These are phyloP conservation scores for Cossypha caffra DNA, from an alignment of 2,797 vertebrate species.

Conservation along the genomic window DNA sequence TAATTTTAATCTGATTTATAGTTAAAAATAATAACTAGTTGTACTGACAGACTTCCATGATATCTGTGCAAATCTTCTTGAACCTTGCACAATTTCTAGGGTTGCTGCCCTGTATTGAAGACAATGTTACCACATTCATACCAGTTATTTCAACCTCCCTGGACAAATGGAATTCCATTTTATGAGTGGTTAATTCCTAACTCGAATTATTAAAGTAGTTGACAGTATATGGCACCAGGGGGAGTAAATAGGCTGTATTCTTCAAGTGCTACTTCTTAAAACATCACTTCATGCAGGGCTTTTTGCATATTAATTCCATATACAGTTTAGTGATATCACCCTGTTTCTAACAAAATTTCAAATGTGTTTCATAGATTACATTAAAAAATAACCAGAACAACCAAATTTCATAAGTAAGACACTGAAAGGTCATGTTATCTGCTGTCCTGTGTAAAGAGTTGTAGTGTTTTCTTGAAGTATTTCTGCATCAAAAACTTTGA, in stretches of 20 bases:
- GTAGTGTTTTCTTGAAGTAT: background rate
- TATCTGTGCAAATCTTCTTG: background rate
- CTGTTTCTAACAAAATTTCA: background rate
- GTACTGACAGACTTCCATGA: background rate
- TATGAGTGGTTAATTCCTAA: background rate
- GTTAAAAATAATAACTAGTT: background rate
- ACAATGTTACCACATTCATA: background rate
- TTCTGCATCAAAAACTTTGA: background rate
- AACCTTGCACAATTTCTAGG: background rate
- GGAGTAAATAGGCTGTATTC: slow-evolving; percentile 24
- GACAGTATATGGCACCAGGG: slow-evolving; percentile 26
- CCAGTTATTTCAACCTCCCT: background rate
- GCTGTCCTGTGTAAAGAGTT: background rate
- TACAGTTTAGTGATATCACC: background rate
- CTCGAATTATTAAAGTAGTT: background rate
- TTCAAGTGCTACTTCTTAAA: background rate
- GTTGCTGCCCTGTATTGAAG: background rate
- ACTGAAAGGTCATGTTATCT: background rate
- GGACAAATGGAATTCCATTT: background rate
- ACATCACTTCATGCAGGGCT: rapidly evolving
- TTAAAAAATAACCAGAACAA: background rate
- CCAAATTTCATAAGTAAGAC: background rate
- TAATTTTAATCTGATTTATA: background rate
- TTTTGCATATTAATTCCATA: background rate
- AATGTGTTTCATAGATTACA: background rate